phyloP scores from a whole-genome alignment of 2,797 vertebrate species.

The Lepilemur ruficaudatus region DNA sequence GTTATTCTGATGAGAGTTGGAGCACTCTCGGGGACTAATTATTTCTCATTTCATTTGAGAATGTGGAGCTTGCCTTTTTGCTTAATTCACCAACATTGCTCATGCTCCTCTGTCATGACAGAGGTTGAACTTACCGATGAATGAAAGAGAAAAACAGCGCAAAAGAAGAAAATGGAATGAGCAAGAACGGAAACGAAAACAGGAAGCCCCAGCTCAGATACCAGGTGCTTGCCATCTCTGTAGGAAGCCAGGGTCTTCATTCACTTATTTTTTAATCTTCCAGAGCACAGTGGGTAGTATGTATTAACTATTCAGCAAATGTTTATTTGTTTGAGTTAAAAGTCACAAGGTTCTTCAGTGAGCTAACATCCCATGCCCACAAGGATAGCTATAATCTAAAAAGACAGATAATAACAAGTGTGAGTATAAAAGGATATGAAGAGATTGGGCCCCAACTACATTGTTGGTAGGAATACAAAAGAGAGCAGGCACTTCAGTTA shows the following conservation, averaged over 20 bases:
- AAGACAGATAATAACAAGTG: background rate
- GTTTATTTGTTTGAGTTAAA: background rate
- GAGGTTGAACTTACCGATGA: background rate
- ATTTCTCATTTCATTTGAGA: constrained; percentile 42
- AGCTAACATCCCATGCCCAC: background rate
- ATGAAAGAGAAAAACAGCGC: background rate
- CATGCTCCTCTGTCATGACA: background rate
- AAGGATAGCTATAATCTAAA: background rate
- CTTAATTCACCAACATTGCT: background rate
- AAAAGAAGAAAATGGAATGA: background rate
- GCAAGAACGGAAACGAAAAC: background rate
- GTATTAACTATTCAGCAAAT: background rate
- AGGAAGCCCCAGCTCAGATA: background rate
- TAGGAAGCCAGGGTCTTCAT: background rate
- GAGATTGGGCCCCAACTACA: background rate
- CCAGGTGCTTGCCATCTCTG: background rate
- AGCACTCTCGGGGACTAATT: background rate
- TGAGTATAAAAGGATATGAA: background rate
- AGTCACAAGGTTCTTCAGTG: background rate
- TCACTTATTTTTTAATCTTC: background rate
- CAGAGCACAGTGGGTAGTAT: background rate
- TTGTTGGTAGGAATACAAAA: background rate
- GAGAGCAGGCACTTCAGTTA: background rate
- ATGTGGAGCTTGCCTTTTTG: background rate
- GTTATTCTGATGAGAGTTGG: background rate